These are phyloP conservation scores for Caenorhabditis sp. DNA, from an alignment of 2,888 invertebrate species.

Conservation along the genomic window DNA sequence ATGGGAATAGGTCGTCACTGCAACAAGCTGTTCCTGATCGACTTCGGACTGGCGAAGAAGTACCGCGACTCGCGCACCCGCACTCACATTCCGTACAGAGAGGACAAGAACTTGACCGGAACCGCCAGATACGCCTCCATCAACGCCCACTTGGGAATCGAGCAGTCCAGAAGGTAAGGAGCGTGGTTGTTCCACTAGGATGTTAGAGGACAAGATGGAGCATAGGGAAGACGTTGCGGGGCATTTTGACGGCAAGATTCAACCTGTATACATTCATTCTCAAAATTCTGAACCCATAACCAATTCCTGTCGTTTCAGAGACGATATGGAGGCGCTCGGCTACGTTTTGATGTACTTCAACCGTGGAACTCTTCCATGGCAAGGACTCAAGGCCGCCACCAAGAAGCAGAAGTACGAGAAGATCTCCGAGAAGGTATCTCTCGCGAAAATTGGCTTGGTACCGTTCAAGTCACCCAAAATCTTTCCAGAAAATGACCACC, in stretches of 20 bases:
- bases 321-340: conserved; percentile 75
- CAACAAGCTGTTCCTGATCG: conserved; percentile 97
- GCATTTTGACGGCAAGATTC: too few relatives aligned
- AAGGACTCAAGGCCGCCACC: conserved; percentile 95
- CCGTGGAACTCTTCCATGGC: conserved; percentile 94
- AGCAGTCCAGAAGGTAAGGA: conserved; percentile 80
- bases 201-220: too few relatives aligned
- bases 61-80: conserved; percentile 95
- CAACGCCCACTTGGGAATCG: conserved; percentile 94
- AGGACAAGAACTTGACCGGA: conserved; percentile 96
- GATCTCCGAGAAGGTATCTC: conserved; percentile 95
- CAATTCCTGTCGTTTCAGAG: conserved; percentile 52
- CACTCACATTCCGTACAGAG: conserved; percentile 95
- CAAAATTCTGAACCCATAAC: neutral
- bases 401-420: conserved; percentile 99
- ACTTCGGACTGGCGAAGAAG: conserved; percentile 99
- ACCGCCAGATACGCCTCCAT: conserved; percentile 98
- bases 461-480: neutral
- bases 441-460: too few relatives aligned
- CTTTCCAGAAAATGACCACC: conserved; percentile 93
- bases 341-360: conserved; percentile 99
- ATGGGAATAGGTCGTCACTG: conserved; percentile 99
- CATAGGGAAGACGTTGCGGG: too few relatives aligned
- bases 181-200: too few relatives aligned
- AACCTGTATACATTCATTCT: too few relatives aligned